Evolutionary conservation across 1,140 invertebrate genomes (phyloP), one percentile per base, ranked within the genome.

Genomic region (Trachymyrmex septentrionalis): DNA sequence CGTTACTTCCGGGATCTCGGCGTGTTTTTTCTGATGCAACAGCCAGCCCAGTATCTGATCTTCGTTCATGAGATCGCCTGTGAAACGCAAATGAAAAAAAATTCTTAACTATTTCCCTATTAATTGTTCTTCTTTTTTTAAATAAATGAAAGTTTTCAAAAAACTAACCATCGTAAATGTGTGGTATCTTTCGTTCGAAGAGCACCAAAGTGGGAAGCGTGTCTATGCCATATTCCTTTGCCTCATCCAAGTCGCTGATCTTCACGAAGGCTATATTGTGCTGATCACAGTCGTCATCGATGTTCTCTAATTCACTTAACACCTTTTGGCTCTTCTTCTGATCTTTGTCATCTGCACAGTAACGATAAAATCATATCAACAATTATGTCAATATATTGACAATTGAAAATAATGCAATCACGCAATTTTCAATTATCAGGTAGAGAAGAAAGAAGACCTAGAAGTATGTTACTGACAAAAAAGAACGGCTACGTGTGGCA

Each of bases 191-290:
- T 94, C 97, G 98, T 94, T 99, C 98, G 95, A 98, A 99, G 91
- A 98, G 97, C 59, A 99, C 97, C 87, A 99, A 96, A 78, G 97
- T 97, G 12, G 98, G 98, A 75, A 98, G 95, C 3, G 95, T 94
- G 88, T 98, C 98, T 90, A 98, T 98, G 71, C 98, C 98, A 92
- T 98, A 98, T 94, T 98, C 98, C 92, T 98, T 98, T 34, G 98
- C 98, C 95, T 99, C 98, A 75, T 97, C 97, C 84, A 97, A 96
- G 91, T 99, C 98, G 92, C 98, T 97, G 87, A 99, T 99, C 94
- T 99, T 99, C 1, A 99, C 98, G 93, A 99, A 98, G 24, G 97
- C 97, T 91, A 99, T 99, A 91, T 98, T 97, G 93, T 98, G 98
- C 93, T 98, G 97, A 95, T 99, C 98, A 94, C 98, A 98, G 93